These are phyloP conservation scores for Mesocentrotus franciscanus DNA, from an alignment of 53 echinoderm and acorn worm species.

Conservation along the genomic window DNA sequence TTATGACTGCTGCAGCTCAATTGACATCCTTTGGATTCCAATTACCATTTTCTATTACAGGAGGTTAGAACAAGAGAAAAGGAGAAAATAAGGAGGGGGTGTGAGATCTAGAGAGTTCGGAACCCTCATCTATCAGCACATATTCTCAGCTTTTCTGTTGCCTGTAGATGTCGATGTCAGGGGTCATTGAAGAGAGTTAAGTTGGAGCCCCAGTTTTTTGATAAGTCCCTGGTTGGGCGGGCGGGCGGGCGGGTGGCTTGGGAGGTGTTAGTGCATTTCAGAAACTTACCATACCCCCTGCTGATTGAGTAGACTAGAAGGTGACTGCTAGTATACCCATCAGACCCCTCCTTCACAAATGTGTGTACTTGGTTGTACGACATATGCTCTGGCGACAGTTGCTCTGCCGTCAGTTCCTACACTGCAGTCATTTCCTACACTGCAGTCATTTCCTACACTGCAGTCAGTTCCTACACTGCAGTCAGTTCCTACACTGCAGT, in stretches of 20 bases:
- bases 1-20: not conserved
- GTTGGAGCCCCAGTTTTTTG: slow-evolving; percentile 41
- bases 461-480: no score
- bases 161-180: slow-evolving; percentile 29
- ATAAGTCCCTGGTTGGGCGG: slow-evolving; percentile 14
- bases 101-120: not conserved
- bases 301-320: slow-evolving; percentile 48
- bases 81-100: not conserved
- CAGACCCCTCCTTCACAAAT: not conserved
- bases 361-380: no score
- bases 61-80: not conserved
- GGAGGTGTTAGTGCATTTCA: slow-evolving; percentile 51
- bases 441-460: no score
- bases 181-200: not conserved
- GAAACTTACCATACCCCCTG: slow-evolving; percentile 47
- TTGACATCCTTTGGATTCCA: not conserved
- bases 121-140: slow-evolving; percentile 26
- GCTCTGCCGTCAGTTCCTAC: no score
- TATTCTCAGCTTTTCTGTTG: slow-evolving; percentile 41
- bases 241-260: slow-evolving; percentile 18
- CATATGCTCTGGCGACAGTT: no score
- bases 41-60: not conserved
- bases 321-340: not conserved
- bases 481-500: no score
- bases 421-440: no score